Conservation (phyloP, 2,113 vertebrate species). For the Syngnathus floridae region DNA sequence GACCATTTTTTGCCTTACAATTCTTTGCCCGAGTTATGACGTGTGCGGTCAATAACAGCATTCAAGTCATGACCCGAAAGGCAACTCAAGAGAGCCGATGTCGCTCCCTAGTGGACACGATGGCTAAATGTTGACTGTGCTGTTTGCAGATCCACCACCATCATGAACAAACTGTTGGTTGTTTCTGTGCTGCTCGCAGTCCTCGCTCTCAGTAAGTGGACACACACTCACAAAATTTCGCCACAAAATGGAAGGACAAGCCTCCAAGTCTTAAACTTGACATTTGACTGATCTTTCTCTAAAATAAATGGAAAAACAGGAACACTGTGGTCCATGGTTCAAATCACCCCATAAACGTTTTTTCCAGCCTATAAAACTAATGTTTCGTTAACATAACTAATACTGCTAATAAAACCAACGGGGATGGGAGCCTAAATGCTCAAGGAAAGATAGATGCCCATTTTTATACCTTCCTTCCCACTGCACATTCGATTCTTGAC, state of each 20-base stretch:
- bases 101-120: conserved; percentile 52
- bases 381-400: too few species aligned
- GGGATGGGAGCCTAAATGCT: too few species aligned
- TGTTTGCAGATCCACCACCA: conserved; percentile 39
- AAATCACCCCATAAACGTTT: too few species aligned
- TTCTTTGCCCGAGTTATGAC: too few species aligned
- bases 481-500: not conserved
- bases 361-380: too few species aligned
- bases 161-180: conserved; percentile 67
- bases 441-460: too few species aligned
- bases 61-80: not conserved
- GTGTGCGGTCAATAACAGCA: not conserved
- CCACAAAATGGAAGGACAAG: not conserved
- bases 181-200: conserved; percentile 59
- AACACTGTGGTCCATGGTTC: too few species aligned
- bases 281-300: not conserved
- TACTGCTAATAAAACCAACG: too few species aligned
- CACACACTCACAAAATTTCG: not conserved
- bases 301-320: not conserved
- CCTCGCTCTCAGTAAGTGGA: conserved; percentile 63
- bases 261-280: not conserved
- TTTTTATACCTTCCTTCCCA: not conserved
- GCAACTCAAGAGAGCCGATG: conserved; percentile 13
- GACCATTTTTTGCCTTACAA: conserved; percentile 9
- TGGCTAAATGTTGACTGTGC: conserved; percentile 7